A percentile compares a stretch with the other conserved stretches of the same genome.
phyloP scores from a whole-genome alignment of 1,140 invertebrate genomes.

The Cydia strobilella region DNA sequence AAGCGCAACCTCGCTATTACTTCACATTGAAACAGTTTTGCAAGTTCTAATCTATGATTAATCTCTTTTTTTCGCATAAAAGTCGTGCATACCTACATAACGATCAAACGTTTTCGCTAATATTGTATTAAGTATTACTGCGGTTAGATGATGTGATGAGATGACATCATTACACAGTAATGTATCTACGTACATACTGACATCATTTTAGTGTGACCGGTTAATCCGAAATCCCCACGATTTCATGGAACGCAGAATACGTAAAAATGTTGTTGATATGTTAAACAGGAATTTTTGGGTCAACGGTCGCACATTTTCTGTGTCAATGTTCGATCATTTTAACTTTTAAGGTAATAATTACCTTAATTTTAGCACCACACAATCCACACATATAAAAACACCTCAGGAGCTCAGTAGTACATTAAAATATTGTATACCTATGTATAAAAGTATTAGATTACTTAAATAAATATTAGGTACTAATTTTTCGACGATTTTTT shows the following conservation, averaged over 20 bases:
- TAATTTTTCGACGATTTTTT: no score
- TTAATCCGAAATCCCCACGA: conserved; percentile 4
- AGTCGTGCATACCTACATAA: background rate
- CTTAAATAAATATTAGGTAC: no score
- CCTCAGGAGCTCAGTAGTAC: no score
- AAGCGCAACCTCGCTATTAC: background rate
- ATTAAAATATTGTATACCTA: no score
- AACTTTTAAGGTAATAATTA: no score
- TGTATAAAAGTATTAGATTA: no score
- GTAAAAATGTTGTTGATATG: no score
- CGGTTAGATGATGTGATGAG: conserved; percentile 9
- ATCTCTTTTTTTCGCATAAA: background rate
- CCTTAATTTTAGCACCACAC: no score
- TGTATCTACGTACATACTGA: conserved; percentile 1
- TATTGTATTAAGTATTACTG: background rate
- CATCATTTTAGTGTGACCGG: background rate
- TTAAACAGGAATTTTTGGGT: no score
- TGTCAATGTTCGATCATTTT: no score
- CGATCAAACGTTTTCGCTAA: background rate
- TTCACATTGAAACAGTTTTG: background rate
- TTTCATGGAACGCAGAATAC: background rate
- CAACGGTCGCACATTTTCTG: no score
- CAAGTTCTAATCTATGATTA: conserved; percentile 1
- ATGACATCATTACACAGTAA: background rate
- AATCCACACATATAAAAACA: no score